Conservation (phyloP, 1,140 invertebrate genomes). For the Danaus plexippus region DNA sequence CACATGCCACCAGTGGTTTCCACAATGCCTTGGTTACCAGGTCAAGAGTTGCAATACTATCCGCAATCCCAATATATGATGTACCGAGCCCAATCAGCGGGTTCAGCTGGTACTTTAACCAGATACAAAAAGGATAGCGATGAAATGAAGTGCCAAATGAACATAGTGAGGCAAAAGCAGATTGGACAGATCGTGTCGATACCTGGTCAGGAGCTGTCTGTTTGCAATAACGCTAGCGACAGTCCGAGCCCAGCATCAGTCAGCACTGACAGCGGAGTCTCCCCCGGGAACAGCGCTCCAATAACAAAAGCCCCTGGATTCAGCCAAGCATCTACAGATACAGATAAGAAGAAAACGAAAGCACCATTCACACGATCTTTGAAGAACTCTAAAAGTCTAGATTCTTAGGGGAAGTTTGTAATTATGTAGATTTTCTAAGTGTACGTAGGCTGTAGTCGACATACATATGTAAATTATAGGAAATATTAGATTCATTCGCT, state of each 20-base stretch:
- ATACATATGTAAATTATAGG: conserved; percentile 50
- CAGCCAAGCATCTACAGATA: conserved; percentile 42
- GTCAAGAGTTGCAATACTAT: conserved; percentile 63
- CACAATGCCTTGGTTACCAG: conserved; percentile 52
- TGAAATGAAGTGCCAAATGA: conserved; percentile 69
- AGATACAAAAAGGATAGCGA: conserved; percentile 55
- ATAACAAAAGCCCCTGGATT: conserved; percentile 49
- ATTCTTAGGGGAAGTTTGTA: conserved; percentile 65
- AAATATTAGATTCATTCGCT: conserved; percentile 60
- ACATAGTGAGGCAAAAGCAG: conserved; percentile 66
- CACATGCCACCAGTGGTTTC: conserved; percentile 56
- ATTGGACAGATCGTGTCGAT: conserved; percentile 66
- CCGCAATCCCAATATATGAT: conserved; percentile 62
- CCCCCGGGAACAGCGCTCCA: conserved; percentile 51
- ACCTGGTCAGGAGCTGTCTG: conserved; percentile 60
- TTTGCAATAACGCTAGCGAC: conserved; percentile 59
- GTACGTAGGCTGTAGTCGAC: conserved; percentile 57
- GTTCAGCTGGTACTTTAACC: conserved; percentile 58
- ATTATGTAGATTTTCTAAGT: conserved; percentile 72
- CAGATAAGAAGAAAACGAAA: conserved; percentile 56
- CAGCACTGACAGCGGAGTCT: conserved; percentile 58
- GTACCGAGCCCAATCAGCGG: conserved; percentile 56
- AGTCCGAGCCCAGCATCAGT: conserved; percentile 54
- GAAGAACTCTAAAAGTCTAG: conserved; percentile 67
- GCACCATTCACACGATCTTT: conserved; percentile 45